Conservation (phyloP, 1,140 invertebrate species). For the Brachionus rotundiformis region DNA sequence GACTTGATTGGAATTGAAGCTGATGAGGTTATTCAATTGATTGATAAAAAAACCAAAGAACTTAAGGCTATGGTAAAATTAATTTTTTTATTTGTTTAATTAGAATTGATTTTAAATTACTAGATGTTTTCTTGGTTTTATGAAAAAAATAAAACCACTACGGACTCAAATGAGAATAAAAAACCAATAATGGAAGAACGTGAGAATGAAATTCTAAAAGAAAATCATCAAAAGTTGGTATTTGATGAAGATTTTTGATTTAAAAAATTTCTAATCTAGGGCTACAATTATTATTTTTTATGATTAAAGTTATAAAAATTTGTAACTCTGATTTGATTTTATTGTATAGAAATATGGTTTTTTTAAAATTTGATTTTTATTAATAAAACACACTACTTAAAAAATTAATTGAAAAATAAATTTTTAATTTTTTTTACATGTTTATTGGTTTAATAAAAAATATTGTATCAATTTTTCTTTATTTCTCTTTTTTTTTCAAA, state of each 20-base stretch:
- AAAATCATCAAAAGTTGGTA: conserved; percentile 47
- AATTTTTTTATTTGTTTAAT: not conserved
- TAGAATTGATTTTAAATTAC: not conserved
- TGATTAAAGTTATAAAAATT: not conserved
- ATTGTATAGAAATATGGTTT: conserved; percentile 13
- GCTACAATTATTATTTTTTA: not conserved
- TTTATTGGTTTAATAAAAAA: not conserved
- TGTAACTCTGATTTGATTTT: not conserved
- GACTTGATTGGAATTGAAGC: conserved; percentile 21
- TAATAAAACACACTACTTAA: not conserved
- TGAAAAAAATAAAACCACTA: conserved; percentile 11
- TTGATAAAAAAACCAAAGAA: conserved; percentile 49
- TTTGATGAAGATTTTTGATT: conserved; percentile 50
- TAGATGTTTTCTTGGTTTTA: conserved; percentile 39
- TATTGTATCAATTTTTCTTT: too few relatives aligned
- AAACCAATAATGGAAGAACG: not conserved
- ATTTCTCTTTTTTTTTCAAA: too few relatives aligned
- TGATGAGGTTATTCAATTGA: conserved; percentile 35
- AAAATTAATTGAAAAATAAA: not conserved
- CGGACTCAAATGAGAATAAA: not conserved
- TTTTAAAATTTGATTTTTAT: conserved; percentile 11
- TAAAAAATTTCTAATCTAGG: not conserved
- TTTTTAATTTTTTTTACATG: not conserved
- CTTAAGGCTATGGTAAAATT: conserved; percentile 23
- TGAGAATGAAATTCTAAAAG: conserved; percentile 5